These are phyloP conservation scores for Drosophila borborema DNA, from an alignment of 2,888 invertebrate species.

Conservation along the genomic window DNA sequence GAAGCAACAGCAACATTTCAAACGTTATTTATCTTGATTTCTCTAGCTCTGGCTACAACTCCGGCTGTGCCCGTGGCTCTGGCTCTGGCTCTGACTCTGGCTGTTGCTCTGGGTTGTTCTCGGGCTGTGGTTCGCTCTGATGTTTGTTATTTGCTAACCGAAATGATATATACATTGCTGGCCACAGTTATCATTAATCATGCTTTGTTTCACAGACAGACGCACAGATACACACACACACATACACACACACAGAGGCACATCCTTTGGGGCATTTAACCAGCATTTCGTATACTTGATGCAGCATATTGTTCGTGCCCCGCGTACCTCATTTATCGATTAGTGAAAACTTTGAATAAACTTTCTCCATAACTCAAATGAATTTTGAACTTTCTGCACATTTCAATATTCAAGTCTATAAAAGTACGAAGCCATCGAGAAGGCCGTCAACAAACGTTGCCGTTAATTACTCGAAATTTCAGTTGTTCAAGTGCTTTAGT, in stretches of 20 bases:
- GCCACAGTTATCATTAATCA: constrained; percentile 78
- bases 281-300: constrained; percentile 67
- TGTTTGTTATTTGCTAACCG: constrained; percentile 78
- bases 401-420: constrained; percentile 59
- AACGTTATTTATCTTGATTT: constrained; percentile 79
- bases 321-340: constrained; percentile 59
- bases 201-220: constrained; percentile 65
- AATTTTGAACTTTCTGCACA: constrained; percentile 40
- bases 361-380: constrained; percentile 63
- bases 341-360: constrained; percentile 46
- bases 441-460: constrained; percentile 47
- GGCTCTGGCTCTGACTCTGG: not conserved
- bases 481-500: constrained; percentile 64
- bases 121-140: constrained; percentile 40
- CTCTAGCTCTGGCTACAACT: constrained; percentile 19
- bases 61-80: constrained; percentile 8
- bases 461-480: constrained; percentile 73
- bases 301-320: constrained; percentile 14
- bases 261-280: constrained; percentile 14
- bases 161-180: constrained; percentile 75
- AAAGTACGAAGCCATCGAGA: constrained; percentile 32
- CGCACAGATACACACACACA: constrained; percentile 13
- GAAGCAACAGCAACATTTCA: constrained; percentile 68
- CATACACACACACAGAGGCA: constrained; percentile 12
- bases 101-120: constrained; percentile 12